Conservation (phyloP, 2,888 invertebrate genomes). For the Lymantria dispar region DNA sequence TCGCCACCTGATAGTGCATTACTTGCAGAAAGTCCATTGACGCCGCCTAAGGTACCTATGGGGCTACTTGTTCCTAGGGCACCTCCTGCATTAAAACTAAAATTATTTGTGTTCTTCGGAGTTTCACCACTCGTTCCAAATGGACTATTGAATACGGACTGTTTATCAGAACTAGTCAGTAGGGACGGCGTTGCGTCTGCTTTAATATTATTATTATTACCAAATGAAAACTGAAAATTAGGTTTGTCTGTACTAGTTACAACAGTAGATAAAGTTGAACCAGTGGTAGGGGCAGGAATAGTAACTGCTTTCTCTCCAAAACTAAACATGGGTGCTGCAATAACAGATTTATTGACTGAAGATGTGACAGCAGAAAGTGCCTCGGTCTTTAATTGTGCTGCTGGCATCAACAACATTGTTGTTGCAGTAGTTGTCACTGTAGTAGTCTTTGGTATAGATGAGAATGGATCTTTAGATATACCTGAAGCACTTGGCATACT, state of each 20-base stretch:
- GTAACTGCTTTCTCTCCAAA: conserved; percentile 42
- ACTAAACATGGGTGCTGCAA: conserved; percentile 47
- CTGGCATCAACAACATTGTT: conserved; percentile 36
- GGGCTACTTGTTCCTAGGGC: conserved; percentile 18
- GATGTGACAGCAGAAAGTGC: background rate
- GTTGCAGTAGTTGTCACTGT: conserved; percentile 20
- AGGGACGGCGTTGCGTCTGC: conserved; percentile 24
- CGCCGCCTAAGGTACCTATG: conserved; percentile 16
- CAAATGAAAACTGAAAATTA: conserved; percentile 58
- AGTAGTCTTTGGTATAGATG: conserved; percentile 7
- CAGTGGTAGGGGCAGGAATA: conserved; percentile 16
- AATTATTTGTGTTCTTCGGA: conserved; percentile 16
- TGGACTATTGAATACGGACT: conserved; percentile 19
- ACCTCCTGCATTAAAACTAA: conserved; percentile 20
- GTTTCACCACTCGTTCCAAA: conserved; percentile 20
- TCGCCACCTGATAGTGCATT: conserved; percentile 6
- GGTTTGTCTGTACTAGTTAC: conserved; percentile 42
- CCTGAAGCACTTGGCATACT: conserved; percentile 22
- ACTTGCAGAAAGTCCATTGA: conserved; percentile 17
- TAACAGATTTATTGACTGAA: conserved; percentile 8
- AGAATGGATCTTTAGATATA: conserved; percentile 25
- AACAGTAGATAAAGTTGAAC: background rate
- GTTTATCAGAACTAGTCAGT: conserved; percentile 5
- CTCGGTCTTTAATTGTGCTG: conserved; percentile 24
- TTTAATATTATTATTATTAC: conserved; percentile 30